Evolutionary conservation across 2,797 vertebrate species (phyloP).

Genomic region (Hybognathus amarus): DNA sequence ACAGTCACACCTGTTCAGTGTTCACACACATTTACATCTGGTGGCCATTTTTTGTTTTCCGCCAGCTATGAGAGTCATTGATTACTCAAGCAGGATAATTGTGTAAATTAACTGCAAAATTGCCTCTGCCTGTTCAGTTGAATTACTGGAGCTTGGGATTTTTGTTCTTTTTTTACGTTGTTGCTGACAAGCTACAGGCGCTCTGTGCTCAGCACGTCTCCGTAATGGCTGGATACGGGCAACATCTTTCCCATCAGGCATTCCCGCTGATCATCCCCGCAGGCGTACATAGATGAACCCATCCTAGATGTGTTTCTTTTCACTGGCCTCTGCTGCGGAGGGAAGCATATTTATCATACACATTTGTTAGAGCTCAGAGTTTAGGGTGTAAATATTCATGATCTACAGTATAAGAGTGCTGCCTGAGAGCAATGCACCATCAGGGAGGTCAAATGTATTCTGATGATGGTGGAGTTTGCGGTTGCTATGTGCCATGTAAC

Average conservation of each 20-base stretch:
- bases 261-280: slow-evolving; percentile 17
- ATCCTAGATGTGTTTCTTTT: slow-evolving; percentile 15
- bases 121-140: slow-evolving; percentile 29
- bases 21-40: slow-evolving; percentile 27
- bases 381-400: slow-evolving; percentile 40
- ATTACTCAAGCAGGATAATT: slow-evolving; percentile 54
- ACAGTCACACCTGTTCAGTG: slow-evolving; percentile 42
- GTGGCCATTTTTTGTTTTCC: background rate
- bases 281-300: slow-evolving; percentile 27
- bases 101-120: slow-evolving; percentile 52
- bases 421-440: slow-evolving; percentile 19
- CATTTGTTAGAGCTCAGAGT: slow-evolving; percentile 19
- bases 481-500: background rate
- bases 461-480: background rate
- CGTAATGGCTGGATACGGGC: slow-evolving; percentile 27
- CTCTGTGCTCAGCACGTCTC: slow-evolving; percentile 9
- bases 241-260: slow-evolving; percentile 36
- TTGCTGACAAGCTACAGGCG: background rate
- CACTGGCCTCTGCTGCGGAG: background rate
- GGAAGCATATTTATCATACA: slow-evolving; percentile 29
- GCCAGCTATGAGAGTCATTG: slow-evolving; percentile 44
- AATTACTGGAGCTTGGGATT: background rate
- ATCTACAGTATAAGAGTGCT: background rate
- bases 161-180: background rate
- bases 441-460: slow-evolving; percentile 14